Conservation (phyloP, 2,113 vertebrate species). For the Pelvicachromis taeniatus region DNA sequence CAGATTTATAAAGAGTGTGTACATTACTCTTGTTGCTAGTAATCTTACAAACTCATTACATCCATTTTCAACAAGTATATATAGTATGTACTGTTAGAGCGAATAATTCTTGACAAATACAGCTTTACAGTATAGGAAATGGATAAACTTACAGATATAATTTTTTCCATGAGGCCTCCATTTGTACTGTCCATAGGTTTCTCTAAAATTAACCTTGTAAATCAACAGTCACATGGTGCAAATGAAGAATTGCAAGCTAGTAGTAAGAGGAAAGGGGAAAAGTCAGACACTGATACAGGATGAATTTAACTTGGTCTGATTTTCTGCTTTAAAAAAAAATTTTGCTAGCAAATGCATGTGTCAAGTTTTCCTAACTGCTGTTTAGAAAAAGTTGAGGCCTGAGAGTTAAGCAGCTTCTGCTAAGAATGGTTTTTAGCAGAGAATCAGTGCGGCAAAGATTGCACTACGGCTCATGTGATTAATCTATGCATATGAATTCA, state of each 20-base stretch:
- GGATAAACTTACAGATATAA: not conserved
- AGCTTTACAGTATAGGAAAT: not conserved
- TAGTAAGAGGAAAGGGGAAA: not conserved
- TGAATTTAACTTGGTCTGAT: not conserved
- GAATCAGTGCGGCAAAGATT: not conserved
- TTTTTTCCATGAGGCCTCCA: not conserved
- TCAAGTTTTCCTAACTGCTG: not conserved
- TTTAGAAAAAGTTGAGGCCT: not conserved
- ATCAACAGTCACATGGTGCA: not conserved
- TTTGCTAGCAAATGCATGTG: too few relatives aligned
- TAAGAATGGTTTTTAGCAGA: not conserved
- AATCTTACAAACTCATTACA: not conserved
- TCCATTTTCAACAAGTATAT: not conserved
- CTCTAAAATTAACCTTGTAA: not conserved
- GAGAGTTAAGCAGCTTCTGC: not conserved
- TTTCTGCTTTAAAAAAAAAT: not conserved
- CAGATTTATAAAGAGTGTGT: fast-evolving
- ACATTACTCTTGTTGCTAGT: not conserved
- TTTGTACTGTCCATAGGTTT: not conserved
- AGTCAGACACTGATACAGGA: not conserved
- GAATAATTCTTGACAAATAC: not conserved
- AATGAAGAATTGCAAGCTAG: not conserved
- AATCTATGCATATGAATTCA: not conserved
- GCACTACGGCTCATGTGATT: not conserved
- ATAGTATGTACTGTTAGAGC: not conserved